Conservation (phyloP, 2,797 vertebrate species). For the Otolemur crassicaudatus region DNA sequence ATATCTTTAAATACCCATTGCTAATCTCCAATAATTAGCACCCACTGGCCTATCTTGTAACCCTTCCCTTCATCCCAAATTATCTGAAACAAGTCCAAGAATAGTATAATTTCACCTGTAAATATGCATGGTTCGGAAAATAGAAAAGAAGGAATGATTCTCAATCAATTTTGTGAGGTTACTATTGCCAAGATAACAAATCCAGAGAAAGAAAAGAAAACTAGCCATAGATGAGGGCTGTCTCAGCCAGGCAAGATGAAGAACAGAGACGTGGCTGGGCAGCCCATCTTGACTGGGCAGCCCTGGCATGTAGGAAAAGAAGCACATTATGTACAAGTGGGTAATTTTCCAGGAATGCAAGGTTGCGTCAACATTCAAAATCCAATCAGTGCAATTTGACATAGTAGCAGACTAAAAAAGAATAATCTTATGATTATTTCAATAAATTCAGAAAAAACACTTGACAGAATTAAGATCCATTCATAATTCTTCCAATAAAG, state of each 20-base stretch:
- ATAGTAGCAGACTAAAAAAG: not conserved
- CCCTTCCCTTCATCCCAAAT: not conserved
- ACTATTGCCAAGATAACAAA: not conserved
- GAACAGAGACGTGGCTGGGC: no score
- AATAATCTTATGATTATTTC: not conserved
- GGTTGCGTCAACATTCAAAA: conserved; percentile 17
- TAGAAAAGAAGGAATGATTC: not conserved
- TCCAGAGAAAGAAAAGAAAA: conserved; percentile 12
- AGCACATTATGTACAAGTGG: not conserved
- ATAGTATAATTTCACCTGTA: not conserved
- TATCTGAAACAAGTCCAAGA: conserved; percentile 19
- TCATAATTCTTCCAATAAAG: conserved; percentile 26
- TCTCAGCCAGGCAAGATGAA: no score
- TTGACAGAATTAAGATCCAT: conserved; percentile 19
- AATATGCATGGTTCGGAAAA: not conserved
- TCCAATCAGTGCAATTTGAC: not conserved
- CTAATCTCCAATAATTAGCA: not conserved
- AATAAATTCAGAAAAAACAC: not conserved
- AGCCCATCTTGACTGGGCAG: not conserved
- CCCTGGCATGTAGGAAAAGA: not conserved
- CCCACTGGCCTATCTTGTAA: not conserved
- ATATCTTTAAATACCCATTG: not conserved
- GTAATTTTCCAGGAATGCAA: not conserved
- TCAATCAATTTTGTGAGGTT: not conserved
- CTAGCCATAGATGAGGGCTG: no score